These are phyloP conservation scores for Lordiphosa andalusiaca DNA, from an alignment of 2,888 invertebrate species.

Conservation along the genomic window DNA sequence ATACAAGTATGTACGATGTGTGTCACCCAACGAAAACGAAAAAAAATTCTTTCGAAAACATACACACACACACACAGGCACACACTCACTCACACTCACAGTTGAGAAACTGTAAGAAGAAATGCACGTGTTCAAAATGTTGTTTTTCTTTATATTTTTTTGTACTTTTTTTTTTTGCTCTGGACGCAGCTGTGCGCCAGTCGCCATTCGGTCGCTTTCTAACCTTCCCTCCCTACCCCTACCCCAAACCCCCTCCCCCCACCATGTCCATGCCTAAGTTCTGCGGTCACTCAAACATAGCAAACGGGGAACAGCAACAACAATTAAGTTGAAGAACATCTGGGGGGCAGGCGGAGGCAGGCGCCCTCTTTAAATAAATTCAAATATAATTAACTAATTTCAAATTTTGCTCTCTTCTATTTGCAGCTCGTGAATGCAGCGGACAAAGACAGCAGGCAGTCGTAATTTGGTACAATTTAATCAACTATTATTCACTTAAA, in stretches of 20 bases:
- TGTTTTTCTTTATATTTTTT: conserved; percentile 35
- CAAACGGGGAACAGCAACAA: conserved; percentile 28
- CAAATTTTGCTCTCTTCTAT: conserved; percentile 32
- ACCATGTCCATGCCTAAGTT: conserved; percentile 19
- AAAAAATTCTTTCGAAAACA: conserved; percentile 62
- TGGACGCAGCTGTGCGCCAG: conserved; percentile 71
- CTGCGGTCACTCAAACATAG: conserved; percentile 56
- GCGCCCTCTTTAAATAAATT: conserved; percentile 15
- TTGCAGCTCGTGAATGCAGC: conserved; percentile 58
- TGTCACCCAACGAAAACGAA: conserved; percentile 57
- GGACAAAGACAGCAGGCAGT: conserved; percentile 70
- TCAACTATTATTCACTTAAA: conserved; percentile 14
- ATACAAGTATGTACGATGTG: conserved; percentile 28
- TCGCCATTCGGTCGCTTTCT: conserved; percentile 66
- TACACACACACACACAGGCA: conserved; percentile 8
- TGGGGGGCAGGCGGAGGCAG: neutral
- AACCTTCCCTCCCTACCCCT: conserved; percentile 22
- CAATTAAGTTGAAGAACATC: conserved; percentile 5
- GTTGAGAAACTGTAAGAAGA: conserved; percentile 53
- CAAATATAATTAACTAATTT: conserved; percentile 45
- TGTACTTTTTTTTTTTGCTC: conserved; percentile 18
- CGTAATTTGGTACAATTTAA: conserved; percentile 40
- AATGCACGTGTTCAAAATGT: conserved; percentile 72
- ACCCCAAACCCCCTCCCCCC: neutral
- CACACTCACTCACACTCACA: conserved; percentile 9